phyloP scores from a whole-genome alignment of 2,888 invertebrate genomes.

The Nemurella pictetii region DNA sequence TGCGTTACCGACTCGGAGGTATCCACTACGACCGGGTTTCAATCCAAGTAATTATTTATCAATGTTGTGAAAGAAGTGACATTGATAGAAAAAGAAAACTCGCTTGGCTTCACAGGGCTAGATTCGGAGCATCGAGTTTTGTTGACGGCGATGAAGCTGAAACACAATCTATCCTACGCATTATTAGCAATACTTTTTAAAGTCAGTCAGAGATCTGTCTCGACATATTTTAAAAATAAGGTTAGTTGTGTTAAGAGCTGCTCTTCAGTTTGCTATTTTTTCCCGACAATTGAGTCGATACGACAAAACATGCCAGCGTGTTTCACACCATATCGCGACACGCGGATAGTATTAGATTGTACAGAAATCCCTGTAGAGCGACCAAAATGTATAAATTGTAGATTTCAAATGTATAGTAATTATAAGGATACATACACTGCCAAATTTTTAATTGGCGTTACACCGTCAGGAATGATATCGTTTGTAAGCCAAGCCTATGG shows the following conservation, averaged over 20 bases:
- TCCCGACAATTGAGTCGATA: background rate
- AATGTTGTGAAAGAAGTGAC: too few species aligned
- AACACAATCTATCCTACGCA: background rate
- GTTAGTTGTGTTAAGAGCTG: background rate
- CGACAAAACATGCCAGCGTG: background rate
- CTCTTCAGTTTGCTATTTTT: background rate
- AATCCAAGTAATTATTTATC: too few species aligned
- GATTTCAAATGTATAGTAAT: background rate
- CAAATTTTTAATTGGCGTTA: background rate
- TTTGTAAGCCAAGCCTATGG: constrained; percentile 41
- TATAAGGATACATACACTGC: background rate
- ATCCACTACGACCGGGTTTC: too few species aligned
- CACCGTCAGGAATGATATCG: too few species aligned
- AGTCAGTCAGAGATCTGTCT: background rate
- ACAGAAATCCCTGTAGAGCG: background rate
- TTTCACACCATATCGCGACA: background rate
- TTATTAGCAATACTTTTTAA: background rate
- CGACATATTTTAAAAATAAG: background rate
- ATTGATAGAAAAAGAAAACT: too few species aligned
- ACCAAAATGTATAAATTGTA: background rate
- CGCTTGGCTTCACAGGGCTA: too few species aligned
- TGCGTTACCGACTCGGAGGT: too few species aligned
- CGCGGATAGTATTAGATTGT: background rate
- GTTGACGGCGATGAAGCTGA: background rate
- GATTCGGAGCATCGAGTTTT: too few species aligned